A percentile compares a stretch with the other conserved stretches of the same genome.
phyloP scores from a whole-genome alignment of 92 coral and sea anemone genomes.

The Phymanthus crucifer region DNA sequence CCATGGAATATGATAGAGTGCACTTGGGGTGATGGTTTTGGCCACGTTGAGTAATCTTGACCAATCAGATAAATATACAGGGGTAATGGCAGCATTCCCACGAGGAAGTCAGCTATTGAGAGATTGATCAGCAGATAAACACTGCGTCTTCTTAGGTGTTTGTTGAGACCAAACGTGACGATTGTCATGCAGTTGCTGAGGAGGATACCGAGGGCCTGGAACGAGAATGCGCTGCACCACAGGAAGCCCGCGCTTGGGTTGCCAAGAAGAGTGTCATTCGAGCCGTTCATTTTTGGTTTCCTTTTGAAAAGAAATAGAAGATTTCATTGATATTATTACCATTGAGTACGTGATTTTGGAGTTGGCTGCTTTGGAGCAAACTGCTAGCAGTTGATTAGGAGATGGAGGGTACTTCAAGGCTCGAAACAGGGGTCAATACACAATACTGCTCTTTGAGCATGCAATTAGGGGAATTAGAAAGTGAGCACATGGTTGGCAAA shows the following conservation, averaged over 20 bases:
- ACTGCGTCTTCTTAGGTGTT: conserved; percentile 45
- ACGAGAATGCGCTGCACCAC: conserved; percentile 37
- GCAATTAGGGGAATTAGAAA: too few relatives aligned
- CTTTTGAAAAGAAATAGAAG: not conserved
- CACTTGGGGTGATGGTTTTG: not conserved
- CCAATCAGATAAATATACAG: conserved; percentile 38
- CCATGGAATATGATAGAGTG: not conserved
- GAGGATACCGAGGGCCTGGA: conserved; percentile 32
- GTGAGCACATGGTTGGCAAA: too few relatives aligned
- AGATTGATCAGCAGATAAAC: conserved; percentile 43
- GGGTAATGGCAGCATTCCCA: conserved; percentile 42
- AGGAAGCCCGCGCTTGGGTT: conserved; percentile 16
- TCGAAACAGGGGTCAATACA: too few relatives aligned
- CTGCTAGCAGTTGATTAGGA: too few relatives aligned
- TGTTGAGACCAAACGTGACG: conserved; percentile 37
- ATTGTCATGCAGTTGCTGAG: conserved; percentile 32
- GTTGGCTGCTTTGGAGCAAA: too few relatives aligned
- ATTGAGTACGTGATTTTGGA: not conserved
- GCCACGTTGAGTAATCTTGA: not conserved
- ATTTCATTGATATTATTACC: not conserved
- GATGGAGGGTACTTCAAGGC: too few relatives aligned
- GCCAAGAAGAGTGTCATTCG: not conserved
- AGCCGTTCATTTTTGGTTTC: conserved; percentile 17
- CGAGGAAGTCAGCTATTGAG: conserved; percentile 39
- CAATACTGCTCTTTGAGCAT: too few relatives aligned